These are phyloP conservation scores for Brachionus manjavacas DNA, from an alignment of 1,140 invertebrate species.

Conservation along the genomic window DNA sequence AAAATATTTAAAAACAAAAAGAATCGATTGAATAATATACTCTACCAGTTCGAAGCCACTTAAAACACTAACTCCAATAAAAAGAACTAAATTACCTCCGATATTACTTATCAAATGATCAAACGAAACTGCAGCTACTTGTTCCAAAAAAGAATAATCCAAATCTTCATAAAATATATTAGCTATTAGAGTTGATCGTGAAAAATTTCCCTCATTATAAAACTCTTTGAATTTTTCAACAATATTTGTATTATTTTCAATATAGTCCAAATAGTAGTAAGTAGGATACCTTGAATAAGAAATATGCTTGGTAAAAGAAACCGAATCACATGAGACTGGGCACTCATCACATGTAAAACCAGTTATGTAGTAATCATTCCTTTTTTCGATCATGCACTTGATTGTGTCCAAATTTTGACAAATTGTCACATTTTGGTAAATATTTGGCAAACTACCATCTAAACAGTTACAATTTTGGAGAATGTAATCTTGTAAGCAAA, in stretches of 20 bases:
- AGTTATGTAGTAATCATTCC: background rate
- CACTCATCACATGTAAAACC: background rate
- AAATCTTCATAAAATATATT: conserved; percentile 37
- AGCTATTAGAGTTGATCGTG: background rate
- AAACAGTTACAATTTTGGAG: background rate
- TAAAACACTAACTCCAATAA: conserved; percentile 29
- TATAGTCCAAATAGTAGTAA: conserved; percentile 7
- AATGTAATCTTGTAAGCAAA: conserved; percentile 34
- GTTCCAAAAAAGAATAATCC: background rate
- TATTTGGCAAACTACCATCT: conserved; percentile 20
- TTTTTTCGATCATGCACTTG: background rate
- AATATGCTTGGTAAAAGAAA: background rate
- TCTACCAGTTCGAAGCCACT: background rate
- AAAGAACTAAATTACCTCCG: conserved; percentile 36
- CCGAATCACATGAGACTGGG: background rate
- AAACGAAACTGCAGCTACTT: conserved; percentile 6
- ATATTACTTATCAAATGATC: conserved; percentile 17
- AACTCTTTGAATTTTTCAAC: conserved; percentile 9
- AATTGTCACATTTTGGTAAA: background rate
- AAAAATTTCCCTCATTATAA: conserved; percentile 11
- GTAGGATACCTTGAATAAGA: conserved; percentile 36
- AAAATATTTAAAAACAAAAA: background rate
- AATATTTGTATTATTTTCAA: background rate
- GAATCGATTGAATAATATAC: background rate
- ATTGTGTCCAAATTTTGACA: background rate